Percentiles rank a stretch among this genome's conserved stretches.
These are phyloP conservation scores for Chaenodraco wilsoni DNA, from an alignment of 2,797 vertebrate genomes.

Conservation along the genomic window DNA sequence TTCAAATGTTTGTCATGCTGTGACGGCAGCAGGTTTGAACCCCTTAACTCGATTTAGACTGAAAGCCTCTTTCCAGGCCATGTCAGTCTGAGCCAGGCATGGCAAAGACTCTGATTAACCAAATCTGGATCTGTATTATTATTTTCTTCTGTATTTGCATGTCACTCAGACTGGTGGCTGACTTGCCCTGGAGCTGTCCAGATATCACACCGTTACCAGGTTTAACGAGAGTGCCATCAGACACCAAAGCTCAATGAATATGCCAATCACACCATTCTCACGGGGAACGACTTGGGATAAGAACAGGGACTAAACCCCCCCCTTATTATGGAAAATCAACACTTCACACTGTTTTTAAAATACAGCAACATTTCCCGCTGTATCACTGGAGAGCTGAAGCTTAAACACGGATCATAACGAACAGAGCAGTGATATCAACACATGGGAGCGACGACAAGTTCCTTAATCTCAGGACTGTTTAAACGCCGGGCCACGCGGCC, in stretches of 20 bases:
- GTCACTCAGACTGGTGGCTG: slow-evolving; percentile 69
- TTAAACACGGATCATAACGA: slow-evolving; percentile 22
- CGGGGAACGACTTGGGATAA: slow-evolving; percentile 39
- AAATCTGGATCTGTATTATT: slow-evolving; percentile 34
- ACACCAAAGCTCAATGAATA: slow-evolving; percentile 56
- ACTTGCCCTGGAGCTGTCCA: slow-evolving; percentile 63
- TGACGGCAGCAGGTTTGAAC: slow-evolving; percentile 50
- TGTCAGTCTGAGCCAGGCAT: slow-evolving; percentile 40
- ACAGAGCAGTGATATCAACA: slow-evolving; percentile 46
- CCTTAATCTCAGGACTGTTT: slow-evolving; percentile 47
- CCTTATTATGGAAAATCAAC: slow-evolving; percentile 1
- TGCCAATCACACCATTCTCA: slow-evolving; percentile 60
- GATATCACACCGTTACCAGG: slow-evolving; percentile 54
- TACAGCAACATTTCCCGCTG: not conserved
- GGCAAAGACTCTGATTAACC: slow-evolving; percentile 63
- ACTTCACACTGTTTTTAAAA: slow-evolving; percentile 6
- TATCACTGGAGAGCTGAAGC: slow-evolving; percentile 1
- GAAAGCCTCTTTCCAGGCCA: slow-evolving; percentile 20
- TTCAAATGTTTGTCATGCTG: slow-evolving; percentile 62
- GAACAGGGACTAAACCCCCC: slow-evolving; percentile 9
- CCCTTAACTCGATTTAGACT: slow-evolving; percentile 26
- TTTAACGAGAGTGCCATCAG: slow-evolving; percentile 56
- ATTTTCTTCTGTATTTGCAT: slow-evolving; percentile 73
- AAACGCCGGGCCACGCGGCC: slow-evolving; percentile 37
- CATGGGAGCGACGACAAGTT: slow-evolving; percentile 29